Evolutionary conservation across 92 coral and sea anemone genomes (phyloP), one percentile per base, ranked within the genome.

Genomic region (Zoanthus gigantus): DNA sequence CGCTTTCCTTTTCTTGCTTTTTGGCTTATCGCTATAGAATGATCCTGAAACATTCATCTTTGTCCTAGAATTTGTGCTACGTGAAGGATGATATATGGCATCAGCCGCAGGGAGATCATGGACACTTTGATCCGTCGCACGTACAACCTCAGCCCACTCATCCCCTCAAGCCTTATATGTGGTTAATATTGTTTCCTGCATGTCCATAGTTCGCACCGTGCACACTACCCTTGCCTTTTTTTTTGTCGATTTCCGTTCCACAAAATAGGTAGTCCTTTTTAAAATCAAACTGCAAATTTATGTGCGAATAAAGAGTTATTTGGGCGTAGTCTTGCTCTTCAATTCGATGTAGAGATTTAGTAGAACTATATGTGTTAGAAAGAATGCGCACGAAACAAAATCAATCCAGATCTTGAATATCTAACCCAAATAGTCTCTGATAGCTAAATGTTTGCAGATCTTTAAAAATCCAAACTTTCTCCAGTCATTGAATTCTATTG

Each of bases 121-220:
- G 9, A 83, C 87, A 46, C 74, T 47, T 44, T 68, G 61, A 14
- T 69, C 13, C 23, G 61, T 83, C 13, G 87, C 37, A 2, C 61
- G 53, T 12, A 83, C 87, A 8, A 83, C 79, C 78, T 83, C 87
- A n/a, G 87, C 87, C 87, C 87, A 83, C 73, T 68, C 73, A 68
- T 83, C 87, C 57, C 37, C 78, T 57, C 87, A 17, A 15, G 63
- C 84, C n/a, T 58, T 18, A 18, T 18, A 58, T 58, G 73, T 42
- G 73, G 44, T 68, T 68, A 68, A 68, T 68, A 68, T 68, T 10
- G 73, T 68, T n/a, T 68, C 73, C 73, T 68, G 73, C 73, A 68
- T 68, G 28, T 23, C 73, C 73, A 68, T 68, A 68, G 73, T 31
- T 14, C 73, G 73, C 73, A 68, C 73, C 23, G 73, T 28, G 23